These are phyloP conservation scores for Todus mexicanus DNA, from an alignment of 2,797 vertebrate species.

Conservation along the genomic window DNA sequence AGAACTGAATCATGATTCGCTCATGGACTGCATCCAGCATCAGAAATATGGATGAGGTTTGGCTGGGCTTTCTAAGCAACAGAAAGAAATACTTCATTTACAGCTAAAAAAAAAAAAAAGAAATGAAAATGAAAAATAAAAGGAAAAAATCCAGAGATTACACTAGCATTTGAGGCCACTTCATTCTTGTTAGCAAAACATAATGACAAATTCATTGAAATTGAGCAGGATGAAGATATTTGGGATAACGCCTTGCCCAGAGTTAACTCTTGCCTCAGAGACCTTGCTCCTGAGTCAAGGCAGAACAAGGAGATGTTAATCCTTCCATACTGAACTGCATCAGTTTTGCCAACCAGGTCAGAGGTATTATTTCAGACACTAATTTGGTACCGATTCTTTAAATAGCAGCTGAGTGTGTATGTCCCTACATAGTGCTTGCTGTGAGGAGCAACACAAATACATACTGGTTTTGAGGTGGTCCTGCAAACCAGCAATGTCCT, in stretches of 20 bases:
- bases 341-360: constrained; percentile 15
- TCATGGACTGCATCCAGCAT: neutral
- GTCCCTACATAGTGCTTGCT: constrained; percentile 25
- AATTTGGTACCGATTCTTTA: neutral
- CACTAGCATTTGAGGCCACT: neutral
- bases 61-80: neutral
- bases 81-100: neutral
- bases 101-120: neutral
- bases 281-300: neutral
- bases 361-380: neutral
- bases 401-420: constrained; percentile 24
- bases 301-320: neutral
- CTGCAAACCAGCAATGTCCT: neutral
- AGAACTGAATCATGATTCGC: neutral
- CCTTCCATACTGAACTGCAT: neutral
- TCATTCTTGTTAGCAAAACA: neutral
- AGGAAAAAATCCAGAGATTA: neutral
- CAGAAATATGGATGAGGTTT: constrained; percentile 33
- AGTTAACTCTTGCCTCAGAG: neutral
- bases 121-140: neutral
- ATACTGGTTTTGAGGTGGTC: neutral
- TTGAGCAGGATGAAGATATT: neutral
- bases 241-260: neutral
- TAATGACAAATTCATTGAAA: neutral
- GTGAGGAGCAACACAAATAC: neutral